Evolutionary conservation across 1,140 invertebrate genomes (phyloP), one percentile per base, ranked within the genome.

Genomic region (Plodia interpunctella): DNA sequence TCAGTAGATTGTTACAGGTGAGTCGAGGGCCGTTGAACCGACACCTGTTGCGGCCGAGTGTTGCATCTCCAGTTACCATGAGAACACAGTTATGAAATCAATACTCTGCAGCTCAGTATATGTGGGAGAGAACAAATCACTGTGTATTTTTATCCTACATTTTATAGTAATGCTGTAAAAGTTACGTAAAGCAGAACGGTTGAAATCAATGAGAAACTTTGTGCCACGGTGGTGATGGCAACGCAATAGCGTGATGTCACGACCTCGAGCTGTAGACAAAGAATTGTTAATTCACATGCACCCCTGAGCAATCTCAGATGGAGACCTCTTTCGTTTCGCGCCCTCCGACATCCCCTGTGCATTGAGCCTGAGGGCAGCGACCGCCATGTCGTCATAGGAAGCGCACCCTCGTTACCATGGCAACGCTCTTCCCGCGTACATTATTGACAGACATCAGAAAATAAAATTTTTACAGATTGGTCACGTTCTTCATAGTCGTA

Each of bases 381-480:
- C 80, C 81, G 83, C 68, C 38, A 44, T 44, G 13, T 44, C 38
- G 68, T 72, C 65, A 60, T 68, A 71, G 74, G 74, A 78, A 88
- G 74, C 78, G 70, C 76, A 77, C 80, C 81, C 81, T 78, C 70
- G 86, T 88, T 69, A 65, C 75, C 74, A 88, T 88, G 81, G 73
- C 81, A 78, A 88, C 83, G 68, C 80, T 79, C 66, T 80, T 79
- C 78, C 75, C 75, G 78, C 79, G 74, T 80, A 83, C 55, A 25
- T 74, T 83, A 87, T 87, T 83, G 80, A 87, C 76, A 87, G 81
- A 81, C 78, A 17, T 15, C n/a, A 1, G 2, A 44, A 44, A 44
- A 44, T 44, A 44, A 44, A 17, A 11, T 6, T 1, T 32, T 10
- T 32, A 32, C 30, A 32, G 30, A 8, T 10, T 32, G 4, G 30